Base-by-base conservation (phyloP, 2,888 invertebrate genomes). In the Athripsodes cinereus region DNA sequence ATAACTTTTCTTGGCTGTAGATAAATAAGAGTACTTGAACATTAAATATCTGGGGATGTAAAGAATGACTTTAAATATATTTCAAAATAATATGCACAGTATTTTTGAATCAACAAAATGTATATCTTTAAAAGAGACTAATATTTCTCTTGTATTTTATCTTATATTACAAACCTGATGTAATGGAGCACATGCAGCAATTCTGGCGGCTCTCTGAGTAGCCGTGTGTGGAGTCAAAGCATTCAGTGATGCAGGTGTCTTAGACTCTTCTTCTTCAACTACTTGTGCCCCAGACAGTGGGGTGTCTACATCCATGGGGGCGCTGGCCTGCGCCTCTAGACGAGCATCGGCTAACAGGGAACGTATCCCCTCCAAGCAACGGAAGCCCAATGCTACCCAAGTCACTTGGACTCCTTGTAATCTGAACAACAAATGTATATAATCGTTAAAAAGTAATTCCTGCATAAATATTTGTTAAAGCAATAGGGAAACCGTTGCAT, bases 351-450 rank as follows among this genome's bases (percentile, higher is more conserved):
- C 84, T 57, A 92, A 79, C 63, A 92, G 72, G 22, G 85, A 84
- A 31, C 86, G 82, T 70, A 88, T 76, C 69, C 95, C 79, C 22
- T 86, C 83, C n/a, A 95, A 79, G 59, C 91, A 90, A 64, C 90
- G 89, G 21, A 88, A 87, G 13, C 94, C 92, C 54, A 96, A 81
- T 0, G 94, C 94, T 19, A 95, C 94, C 68, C 92, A 92, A 11
- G 95, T 81, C 2, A 91, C 93, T 54, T 93, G 91, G 64, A 94
- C 90, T 31, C 92, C 90, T 74, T 93, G 93, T 73, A 89, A 90
- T 70, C 86, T 86, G 69, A 60, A 68, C 64, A 16, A 19, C 5
- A 47, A 47, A 47, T 20, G 40, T 5, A 31, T 40, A 8, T 40
- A 13, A 40, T 40, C 13, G 3, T 8, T 40, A 26, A 26, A 26